Evolutionary conservation across 1,140 invertebrate species (phyloP), one percentile per base, ranked within the genome.

Genomic region (Meloidogyne floridensis): DNA sequence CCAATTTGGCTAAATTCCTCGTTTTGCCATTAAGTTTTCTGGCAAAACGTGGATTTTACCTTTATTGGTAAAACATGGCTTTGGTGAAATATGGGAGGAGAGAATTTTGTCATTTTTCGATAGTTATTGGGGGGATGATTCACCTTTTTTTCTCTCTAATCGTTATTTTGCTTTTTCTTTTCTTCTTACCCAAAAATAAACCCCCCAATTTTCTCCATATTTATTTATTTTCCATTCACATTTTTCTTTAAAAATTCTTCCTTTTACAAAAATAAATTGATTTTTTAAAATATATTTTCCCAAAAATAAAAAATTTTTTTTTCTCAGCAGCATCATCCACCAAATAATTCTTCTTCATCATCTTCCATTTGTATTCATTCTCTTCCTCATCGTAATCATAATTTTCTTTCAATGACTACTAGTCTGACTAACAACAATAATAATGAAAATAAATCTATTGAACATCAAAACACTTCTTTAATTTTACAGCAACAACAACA

Each of bases 311-410:
- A 59, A 65, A n/a, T 18, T 18, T n/a, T 65, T 65, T 54, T 54
- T 13, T 54, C 53, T 11, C 10, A 65, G 59, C 59, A n/a, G 15
- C 13, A n/a, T 65, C 59, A n/a, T 15, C 59, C 15, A 4, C 6
- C 75, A 18, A 13, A 9, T 13, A 75, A 75, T 7, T 6, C 3
- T 75, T 75, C 10, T 75, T 75, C 59, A 51, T 75, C 59, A 51
- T 59, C 32, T 75, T 51, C 18, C 43, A 75, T 56, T 53, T 53
- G 74, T 43, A 11, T 54, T 32, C 4, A 5, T n/a, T 15, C 13
- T 56, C 75, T 54, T 77, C 13, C 53, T 77, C 53, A 32, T 53
- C 56, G n/a, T n/a, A 59, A 43, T 78, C 56, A 32, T 70, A 56
- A 47, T n/a, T 10, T 65, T 69, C 18, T 8, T 65, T 15, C 59